Evolutionary conservation across 2,888 invertebrate genomes (phyloP).

Genomic region (Ceriagrion tenellum): DNA sequence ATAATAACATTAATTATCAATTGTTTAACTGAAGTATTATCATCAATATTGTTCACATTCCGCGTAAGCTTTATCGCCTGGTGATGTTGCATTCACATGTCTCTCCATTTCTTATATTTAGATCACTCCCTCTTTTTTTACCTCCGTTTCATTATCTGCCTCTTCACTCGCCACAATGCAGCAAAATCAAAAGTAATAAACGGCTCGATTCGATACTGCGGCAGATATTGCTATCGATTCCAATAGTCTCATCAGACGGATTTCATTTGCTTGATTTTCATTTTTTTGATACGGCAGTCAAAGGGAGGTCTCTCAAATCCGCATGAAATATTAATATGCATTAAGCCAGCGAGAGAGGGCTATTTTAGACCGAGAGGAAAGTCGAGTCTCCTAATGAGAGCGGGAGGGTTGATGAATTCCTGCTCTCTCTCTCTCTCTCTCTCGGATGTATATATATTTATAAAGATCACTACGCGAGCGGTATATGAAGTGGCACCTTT

Average conservation of each 20-base stretch:
- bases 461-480: neutral
- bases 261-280: neutral
- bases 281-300: neutral
- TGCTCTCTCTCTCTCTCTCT: too few relatives aligned
- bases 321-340: neutral
- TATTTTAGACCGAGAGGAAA: neutral
- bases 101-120: too few relatives aligned
- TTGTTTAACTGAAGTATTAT: too few relatives aligned
- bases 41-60: too few relatives aligned
- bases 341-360: neutral
- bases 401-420: neutral
- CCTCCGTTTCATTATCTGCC: too few relatives aligned
- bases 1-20: too few relatives aligned
- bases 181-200: neutral
- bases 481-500: neutral
- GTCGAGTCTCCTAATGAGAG: neutral
- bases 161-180: neutral
- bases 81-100: too few relatives aligned
- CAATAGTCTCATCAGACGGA: neutral
- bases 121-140: neutral
- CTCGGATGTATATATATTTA: neutral
- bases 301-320: neutral
- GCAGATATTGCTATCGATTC: neutral
- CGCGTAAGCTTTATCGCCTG: too few relatives aligned
- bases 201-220: neutral